Evolutionary conservation across 2,113 vertebrate species (phyloP).

Genomic region (Ardeotis arabs): DNA sequence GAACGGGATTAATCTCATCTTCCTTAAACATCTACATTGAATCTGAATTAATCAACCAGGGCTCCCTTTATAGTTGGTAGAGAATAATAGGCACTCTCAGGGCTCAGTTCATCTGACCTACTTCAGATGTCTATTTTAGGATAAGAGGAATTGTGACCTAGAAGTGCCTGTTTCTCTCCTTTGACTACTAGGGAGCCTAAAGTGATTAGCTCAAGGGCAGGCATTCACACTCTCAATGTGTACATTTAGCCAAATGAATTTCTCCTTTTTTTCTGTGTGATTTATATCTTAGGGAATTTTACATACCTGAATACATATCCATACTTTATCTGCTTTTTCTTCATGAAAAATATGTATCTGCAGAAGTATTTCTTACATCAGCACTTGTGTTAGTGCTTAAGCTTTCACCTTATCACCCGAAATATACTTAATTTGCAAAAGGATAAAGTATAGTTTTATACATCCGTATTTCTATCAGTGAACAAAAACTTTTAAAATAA

Average conservation of each 20-base stretch:
- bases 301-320: neutral
- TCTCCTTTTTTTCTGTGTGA: neutral
- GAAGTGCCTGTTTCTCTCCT: constrained; percentile 46
- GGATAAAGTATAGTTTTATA: neutral
- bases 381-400: neutral
- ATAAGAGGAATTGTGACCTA: constrained; percentile 60
- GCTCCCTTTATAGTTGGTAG: constrained; percentile 29
- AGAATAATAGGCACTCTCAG: constrained; percentile 52
- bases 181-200: constrained; percentile 12
- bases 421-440: neutral
- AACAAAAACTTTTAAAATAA: neutral
- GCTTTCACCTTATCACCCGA: neutral
- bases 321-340: neutral
- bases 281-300: constrained; percentile 33
- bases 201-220: constrained; percentile 42
- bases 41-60: constrained; percentile 52
- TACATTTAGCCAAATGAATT: constrained; percentile 7
- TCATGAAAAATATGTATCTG: neutral
- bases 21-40: constrained; percentile 29
- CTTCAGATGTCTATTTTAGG: constrained; percentile 61
- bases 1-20: constrained; percentile 22
- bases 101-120: constrained; percentile 54
- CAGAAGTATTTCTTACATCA: neutral
- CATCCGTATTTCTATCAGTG: neutral
- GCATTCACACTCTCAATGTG: neutral